Conservation (phyloP, 2,888 invertebrate genomes). For the Oscheius sp. region DNA sequence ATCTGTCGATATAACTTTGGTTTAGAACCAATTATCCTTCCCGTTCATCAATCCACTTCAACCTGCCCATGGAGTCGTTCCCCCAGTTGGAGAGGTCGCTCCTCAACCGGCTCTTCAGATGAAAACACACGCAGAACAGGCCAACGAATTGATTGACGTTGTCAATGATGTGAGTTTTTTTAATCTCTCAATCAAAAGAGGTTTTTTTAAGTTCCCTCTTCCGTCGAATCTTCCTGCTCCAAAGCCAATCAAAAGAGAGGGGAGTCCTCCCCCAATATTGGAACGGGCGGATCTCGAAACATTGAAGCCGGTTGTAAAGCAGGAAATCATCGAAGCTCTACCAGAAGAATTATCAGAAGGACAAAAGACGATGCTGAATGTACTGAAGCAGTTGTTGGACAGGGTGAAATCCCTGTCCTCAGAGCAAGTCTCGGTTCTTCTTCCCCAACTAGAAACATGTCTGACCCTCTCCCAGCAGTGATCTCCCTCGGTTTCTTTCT, state of each 20-base stretch:
- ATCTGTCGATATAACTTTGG: no score
- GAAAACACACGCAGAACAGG: constrained; percentile 1
- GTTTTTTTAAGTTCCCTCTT: constrained; percentile 22
- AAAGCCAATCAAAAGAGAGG: constrained; percentile 10
- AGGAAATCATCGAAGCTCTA: not conserved
- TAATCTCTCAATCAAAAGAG: no score
- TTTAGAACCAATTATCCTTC: constrained; percentile 7
- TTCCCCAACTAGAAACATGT: constrained; percentile 5
- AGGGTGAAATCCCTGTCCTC: not conserved
- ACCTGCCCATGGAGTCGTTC: constrained; percentile 19
- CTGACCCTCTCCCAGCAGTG: constrained; percentile 17
- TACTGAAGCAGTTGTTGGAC: constrained; percentile 6
- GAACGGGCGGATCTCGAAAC: constrained; percentile 1
- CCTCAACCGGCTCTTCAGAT: constrained; percentile 22
- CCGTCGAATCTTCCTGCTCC: constrained; percentile 21
- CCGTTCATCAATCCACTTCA: constrained; percentile 5
- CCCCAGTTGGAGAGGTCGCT: no score
- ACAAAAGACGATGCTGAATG: not conserved
- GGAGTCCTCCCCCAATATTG: constrained; percentile 7
- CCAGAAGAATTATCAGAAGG: not conserved
- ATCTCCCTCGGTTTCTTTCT: not conserved
- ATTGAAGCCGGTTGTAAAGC: constrained; percentile 1
- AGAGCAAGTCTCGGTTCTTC: not conserved
- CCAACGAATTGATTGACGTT: constrained; percentile 16
- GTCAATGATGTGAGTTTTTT: constrained; percentile 1